A percentile compares a stretch with the other conserved stretches of the same genome.
Evolutionary conservation across 2,888 invertebrate species (phyloP).

Genomic region (Myopa tessellatipennis): DNA sequence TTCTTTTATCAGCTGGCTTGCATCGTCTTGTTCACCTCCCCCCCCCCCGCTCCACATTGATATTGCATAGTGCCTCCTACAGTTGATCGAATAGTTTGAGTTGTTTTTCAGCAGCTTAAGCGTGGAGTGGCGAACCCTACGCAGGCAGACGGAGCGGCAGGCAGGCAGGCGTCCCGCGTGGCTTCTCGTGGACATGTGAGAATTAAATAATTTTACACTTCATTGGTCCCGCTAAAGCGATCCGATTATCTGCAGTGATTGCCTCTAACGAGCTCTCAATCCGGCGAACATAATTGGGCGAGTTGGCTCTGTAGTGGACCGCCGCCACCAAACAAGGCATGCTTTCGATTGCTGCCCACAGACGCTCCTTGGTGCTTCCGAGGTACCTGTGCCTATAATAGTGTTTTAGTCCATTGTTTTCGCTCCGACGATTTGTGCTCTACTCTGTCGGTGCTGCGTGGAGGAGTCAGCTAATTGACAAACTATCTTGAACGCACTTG

Average conservation of each 20-base stretch:
- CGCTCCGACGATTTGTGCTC: constrained; percentile 36
- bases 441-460: constrained; percentile 40
- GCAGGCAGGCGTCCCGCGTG: constrained; percentile 26
- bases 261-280: constrained; percentile 52
- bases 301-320: constrained; percentile 17
- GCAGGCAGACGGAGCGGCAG: constrained; percentile 28
- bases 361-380: not conserved
- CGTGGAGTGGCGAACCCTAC: not conserved
- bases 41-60: not conserved
- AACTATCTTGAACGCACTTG: constrained; percentile 50
- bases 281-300: constrained; percentile 50
- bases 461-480: constrained; percentile 52
- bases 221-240: constrained; percentile 40
- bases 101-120: no score
- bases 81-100: constrained; percentile 19
- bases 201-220: constrained; percentile 54
- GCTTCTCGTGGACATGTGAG: constrained; percentile 45
- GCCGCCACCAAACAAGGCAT: not conserved
- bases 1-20: not conserved
- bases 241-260: constrained; percentile 45
- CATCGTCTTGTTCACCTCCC: not conserved
- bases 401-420: constrained; percentile 33
- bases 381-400: not conserved
- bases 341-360: not conserved
- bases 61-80: constrained; percentile 2